phyloP scores from a whole-genome alignment of 2,888 invertebrate species.

The Chrysolina oricalcia region DNA sequence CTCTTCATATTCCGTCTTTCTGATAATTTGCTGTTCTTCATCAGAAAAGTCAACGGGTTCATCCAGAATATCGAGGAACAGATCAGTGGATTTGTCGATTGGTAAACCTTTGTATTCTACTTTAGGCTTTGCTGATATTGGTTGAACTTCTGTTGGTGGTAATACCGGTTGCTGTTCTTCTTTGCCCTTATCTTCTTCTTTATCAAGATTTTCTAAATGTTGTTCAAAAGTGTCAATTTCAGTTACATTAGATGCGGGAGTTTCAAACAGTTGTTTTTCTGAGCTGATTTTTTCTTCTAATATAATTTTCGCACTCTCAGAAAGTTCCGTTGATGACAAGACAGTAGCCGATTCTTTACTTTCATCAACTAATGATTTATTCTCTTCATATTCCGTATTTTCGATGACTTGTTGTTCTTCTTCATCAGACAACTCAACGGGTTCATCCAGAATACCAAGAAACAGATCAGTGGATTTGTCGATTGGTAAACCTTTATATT shows the following conservation, averaged over 20 bases:
- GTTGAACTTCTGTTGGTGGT: not conserved
- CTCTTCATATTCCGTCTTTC: not conserved
- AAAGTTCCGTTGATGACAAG: not conserved
- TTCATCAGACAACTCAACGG: constrained; percentile 63
- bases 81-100: constrained; percentile 54
- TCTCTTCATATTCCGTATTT: not conserved
- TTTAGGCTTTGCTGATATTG: constrained; percentile 24
- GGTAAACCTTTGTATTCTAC: constrained; percentile 57
- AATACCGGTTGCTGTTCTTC: not conserved
- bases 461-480: constrained; percentile 55
- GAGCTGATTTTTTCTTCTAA: not conserved
- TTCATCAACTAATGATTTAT: not conserved
- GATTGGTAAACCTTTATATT: constrained; percentile 53
- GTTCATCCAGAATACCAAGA: constrained; percentile 62
- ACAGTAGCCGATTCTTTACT: not conserved
- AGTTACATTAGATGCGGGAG: not conserved
- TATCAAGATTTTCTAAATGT: not conserved
- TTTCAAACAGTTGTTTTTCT: not conserved
- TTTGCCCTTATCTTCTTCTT: not conserved
- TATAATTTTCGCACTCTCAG: not conserved
- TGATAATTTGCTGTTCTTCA: constrained; percentile 51
- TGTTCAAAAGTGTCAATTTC: not conserved
- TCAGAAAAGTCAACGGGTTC: constrained; percentile 61
- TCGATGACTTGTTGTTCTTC: constrained; percentile 43
- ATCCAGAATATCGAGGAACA: constrained; percentile 59